Conservation (phyloP, 2,797 vertebrate genomes). For the Jordanella pulchra region DNA sequence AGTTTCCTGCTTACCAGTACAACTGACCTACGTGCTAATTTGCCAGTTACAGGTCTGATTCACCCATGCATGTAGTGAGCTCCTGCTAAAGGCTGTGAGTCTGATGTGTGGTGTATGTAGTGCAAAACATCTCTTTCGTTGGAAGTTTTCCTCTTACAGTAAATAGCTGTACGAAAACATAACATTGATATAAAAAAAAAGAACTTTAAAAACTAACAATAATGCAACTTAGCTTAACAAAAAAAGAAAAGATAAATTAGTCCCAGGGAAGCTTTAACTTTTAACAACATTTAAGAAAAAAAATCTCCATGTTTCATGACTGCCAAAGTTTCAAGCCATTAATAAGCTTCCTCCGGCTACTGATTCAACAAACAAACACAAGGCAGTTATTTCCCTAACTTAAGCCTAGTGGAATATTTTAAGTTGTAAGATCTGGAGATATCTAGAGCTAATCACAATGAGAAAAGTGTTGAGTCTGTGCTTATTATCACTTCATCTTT, state of each 20-base stretch:
- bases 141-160: constrained; percentile 20
- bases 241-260: not conserved
- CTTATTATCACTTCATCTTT: constrained; percentile 70
- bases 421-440: constrained; percentile 42
- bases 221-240: not conserved
- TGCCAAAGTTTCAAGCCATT: not conserved
- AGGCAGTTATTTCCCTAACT: not conserved
- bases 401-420: constrained; percentile 11
- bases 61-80: constrained; percentile 39
- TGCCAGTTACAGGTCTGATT: constrained; percentile 35
- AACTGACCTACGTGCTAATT: not conserved
- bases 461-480: constrained; percentile 39
- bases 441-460: constrained; percentile 35
- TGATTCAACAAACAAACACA: constrained; percentile 1
- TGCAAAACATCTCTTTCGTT: constrained; percentile 37
- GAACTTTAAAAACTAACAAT: not conserved
- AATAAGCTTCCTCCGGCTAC: constrained; percentile 6
- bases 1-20: constrained; percentile 20
- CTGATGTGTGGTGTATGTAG: constrained; percentile 24
- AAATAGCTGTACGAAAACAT: constrained; percentile 23
- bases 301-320: not conserved
- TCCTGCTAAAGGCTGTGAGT: constrained; percentile 25
- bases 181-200: not conserved
- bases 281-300: not conserved
- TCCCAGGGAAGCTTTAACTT: not conserved